A percentile compares a stretch with the other conserved stretches of the same genome.
Evolutionary conservation across 1,140 invertebrate species (phyloP).

Genomic region (Drosophila fuyamai): DNA sequence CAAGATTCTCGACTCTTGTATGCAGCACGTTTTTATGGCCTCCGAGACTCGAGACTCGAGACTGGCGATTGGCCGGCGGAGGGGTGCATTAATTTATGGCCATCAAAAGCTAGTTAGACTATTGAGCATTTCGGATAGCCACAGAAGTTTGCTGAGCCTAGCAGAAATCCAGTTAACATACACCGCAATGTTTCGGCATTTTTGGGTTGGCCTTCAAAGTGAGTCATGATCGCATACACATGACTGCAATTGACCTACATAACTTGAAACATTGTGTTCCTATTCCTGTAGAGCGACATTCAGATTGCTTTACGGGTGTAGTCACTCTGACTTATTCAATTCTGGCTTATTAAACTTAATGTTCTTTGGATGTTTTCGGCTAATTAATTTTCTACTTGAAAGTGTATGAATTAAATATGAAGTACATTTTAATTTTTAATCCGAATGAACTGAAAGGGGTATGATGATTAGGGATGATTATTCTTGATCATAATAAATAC

Average conservation of each 20-base stretch:
- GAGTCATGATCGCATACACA: conserved; percentile 40
- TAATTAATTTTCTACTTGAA: too few relatives aligned
- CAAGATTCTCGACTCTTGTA: conserved; percentile 27
- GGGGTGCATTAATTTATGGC: conserved; percentile 43
- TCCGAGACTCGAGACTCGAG: conserved; percentile 10
- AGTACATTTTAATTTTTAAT: too few relatives aligned
- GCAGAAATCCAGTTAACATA: conserved; percentile 19
- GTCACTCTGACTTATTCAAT: neutral
- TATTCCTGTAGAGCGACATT: neutral
- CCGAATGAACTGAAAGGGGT: too few relatives aligned
- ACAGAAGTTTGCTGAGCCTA: conserved; percentile 41
- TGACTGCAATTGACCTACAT: conserved; percentile 44
- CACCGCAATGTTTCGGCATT: conserved; percentile 7
- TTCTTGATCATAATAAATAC: too few relatives aligned
- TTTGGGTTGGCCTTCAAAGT: conserved; percentile 13
- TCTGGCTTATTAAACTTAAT: neutral
- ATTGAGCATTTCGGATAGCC: conserved; percentile 22
- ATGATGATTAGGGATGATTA: too few relatives aligned
- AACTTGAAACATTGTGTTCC: conserved; percentile 12
- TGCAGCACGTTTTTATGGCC: conserved; percentile 50
- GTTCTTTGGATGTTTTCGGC: too few relatives aligned
- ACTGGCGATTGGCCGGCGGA: neutral
- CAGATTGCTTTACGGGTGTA: neutral
- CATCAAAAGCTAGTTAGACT: conserved; percentile 42
- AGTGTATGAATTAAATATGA: too few relatives aligned